phyloP scores from a whole-genome alignment of 2,888 invertebrate species.

The Drosophila rubida region DNA sequence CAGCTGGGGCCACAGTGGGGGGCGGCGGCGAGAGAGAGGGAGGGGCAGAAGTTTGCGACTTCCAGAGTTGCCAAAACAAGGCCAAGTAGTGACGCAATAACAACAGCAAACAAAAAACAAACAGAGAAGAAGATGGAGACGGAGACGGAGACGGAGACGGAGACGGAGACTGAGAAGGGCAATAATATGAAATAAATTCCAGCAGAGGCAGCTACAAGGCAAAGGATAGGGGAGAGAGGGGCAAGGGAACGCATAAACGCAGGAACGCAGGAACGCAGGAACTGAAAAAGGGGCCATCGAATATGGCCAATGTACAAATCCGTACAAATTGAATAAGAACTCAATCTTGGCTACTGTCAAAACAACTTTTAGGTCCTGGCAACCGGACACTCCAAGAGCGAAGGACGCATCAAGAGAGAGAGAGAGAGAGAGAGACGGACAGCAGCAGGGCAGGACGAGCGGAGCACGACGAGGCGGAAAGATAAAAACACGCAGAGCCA shows the following conservation, averaged over 20 bases:
- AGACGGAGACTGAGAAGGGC: slow-evolving; percentile 22
- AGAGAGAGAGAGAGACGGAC: too few species aligned
- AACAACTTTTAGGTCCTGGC: slow-evolving; percentile 59
- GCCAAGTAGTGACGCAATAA: slow-evolving; percentile 58
- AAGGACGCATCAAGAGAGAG: slow-evolving; percentile 11
- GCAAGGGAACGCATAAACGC: too few species aligned
- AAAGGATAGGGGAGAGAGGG: background rate
- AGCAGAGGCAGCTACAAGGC: slow-evolving; percentile 31
- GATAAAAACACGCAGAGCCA: slow-evolving; percentile 40
- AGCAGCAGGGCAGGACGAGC: background rate
- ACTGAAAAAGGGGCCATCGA: slow-evolving; percentile 10
- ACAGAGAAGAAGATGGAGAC: background rate
- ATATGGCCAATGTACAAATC: slow-evolving; percentile 60
- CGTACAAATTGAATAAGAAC: slow-evolving; percentile 78
- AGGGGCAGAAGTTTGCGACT: slow-evolving; percentile 51
- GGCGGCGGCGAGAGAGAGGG: slow-evolving; percentile 9
- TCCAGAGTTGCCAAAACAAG: slow-evolving; percentile 65
- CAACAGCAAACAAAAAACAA: slow-evolving; percentile 21
- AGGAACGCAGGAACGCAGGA: too few species aligned
- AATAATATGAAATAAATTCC: slow-evolving; percentile 77
- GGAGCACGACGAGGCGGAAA: slow-evolving; percentile 34
- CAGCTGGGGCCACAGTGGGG: slow-evolving; percentile 66
- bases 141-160: background rate
- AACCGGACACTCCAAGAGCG: slow-evolving; percentile 41
- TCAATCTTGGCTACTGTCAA: slow-evolving; percentile 78